phyloP scores from a whole-genome alignment of 2,888 invertebrate genomes.

The Cotesia congregata region DNA sequence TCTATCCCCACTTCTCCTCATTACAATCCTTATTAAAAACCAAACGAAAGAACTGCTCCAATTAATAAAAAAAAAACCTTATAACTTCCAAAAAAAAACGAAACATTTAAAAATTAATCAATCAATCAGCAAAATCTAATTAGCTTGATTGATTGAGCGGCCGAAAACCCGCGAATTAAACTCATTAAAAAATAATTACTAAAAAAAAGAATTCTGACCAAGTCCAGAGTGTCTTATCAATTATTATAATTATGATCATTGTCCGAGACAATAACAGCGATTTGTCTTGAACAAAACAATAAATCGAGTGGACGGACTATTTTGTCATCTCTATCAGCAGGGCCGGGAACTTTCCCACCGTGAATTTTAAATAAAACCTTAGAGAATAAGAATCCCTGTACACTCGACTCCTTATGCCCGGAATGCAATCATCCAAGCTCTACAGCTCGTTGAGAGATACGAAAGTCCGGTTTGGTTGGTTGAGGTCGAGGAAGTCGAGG shows the following conservation, averaged over 20 bases:
- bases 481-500: constrained; percentile 47
- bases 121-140: background rate
- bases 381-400: constrained; percentile 45
- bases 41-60: too few relatives aligned
- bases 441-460: constrained; percentile 52
- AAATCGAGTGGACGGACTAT: background rate
- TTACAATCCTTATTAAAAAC: too few relatives aligned
- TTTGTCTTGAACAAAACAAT: too few relatives aligned
- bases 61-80: too few relatives aligned
- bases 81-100: too few relatives aligned
- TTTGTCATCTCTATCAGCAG: constrained; percentile 5
- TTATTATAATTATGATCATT: too few relatives aligned
- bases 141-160: background rate
- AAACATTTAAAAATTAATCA: background rate
- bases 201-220: background rate
- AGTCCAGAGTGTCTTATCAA: too few relatives aligned
- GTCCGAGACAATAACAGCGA: too few relatives aligned
- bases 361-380: constrained; percentile 48
- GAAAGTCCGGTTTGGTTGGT: constrained; percentile 54
- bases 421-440: constrained; percentile 52
- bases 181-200: background rate
- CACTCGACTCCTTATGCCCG: constrained; percentile 45
- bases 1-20: too few relatives aligned
- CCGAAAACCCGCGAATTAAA: background rate
- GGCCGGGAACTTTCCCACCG: constrained; percentile 14